Evolutionary conservation across 2,113 vertebrate species (phyloP).

Genomic region (Eretmochelys imbricata): DNA sequence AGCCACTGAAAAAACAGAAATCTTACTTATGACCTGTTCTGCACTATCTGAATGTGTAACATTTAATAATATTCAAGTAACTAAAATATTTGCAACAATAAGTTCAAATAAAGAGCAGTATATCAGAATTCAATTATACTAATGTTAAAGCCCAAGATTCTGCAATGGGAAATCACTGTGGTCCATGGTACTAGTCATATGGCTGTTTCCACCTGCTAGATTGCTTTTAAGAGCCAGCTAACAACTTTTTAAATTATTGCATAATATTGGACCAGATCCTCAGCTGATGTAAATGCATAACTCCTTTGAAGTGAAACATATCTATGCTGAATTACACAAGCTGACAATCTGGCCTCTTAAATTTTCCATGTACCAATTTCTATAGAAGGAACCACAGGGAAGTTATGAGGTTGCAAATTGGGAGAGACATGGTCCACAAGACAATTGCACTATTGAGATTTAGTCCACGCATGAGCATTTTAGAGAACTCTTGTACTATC

Average conservation of each 20-base stretch:
- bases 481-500: not conserved
- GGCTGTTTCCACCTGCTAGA: accelerated
- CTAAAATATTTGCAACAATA: not conserved
- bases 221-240: slow-evolving; percentile 10
- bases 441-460: not conserved
- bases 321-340: not conserved
- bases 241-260: not conserved
- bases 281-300: not conserved
- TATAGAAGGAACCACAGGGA: not conserved
- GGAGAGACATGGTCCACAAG: not conserved
- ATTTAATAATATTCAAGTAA: not conserved
- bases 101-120: not conserved
- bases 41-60: not conserved
- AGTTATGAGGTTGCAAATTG: accelerated
- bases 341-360: not conserved
- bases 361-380: not conserved
- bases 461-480: not conserved
- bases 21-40: not conserved
- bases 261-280: not conserved
- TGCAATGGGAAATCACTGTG: not conserved
- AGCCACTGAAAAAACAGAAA: not conserved
- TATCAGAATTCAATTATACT: not conserved
- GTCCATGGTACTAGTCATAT: not conserved
- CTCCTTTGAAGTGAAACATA: not conserved
- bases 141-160: not conserved